Conservation (phyloP, 1,140 invertebrate genomes). For the Vanessa atalanta region DNA sequence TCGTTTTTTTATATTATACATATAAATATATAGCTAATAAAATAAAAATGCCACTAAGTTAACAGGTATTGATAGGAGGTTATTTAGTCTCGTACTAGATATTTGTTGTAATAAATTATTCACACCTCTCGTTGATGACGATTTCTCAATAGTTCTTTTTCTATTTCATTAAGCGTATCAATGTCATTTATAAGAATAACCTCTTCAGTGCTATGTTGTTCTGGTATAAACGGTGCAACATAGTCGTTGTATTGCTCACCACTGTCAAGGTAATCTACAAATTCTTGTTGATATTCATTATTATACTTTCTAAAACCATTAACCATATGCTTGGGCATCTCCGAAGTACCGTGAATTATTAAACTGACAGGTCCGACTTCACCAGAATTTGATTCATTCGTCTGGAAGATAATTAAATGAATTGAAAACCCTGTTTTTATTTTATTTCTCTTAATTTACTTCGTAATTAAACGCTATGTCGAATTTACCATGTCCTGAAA, state of each 20-base stretch:
- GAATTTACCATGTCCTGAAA: slow-evolving; percentile 82
- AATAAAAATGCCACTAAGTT: slow-evolving; percentile 18
- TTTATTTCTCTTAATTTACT: not conserved
- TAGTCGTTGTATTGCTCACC: slow-evolving; percentile 29
- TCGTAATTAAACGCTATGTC: not conserved
- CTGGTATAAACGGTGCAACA: slow-evolving; percentile 46
- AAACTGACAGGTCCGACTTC: slow-evolving; percentile 81
- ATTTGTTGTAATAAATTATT: slow-evolving; percentile 4
- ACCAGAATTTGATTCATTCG: slow-evolving; percentile 79
- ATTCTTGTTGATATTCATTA: slow-evolving; percentile 41
- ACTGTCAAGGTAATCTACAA: slow-evolving; percentile 36
- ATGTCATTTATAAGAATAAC: slow-evolving; percentile 39
- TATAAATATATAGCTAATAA: slow-evolving; percentile 1
- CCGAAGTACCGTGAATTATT: slow-evolving; percentile 86
- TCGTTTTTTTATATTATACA: no score
- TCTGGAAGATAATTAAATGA: slow-evolving; percentile 47
- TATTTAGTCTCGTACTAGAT: not conserved
- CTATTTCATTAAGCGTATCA: slow-evolving; percentile 57
- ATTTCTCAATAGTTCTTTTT: slow-evolving; percentile 64
- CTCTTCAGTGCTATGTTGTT: slow-evolving; percentile 45
- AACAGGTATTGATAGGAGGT: slow-evolving; percentile 9
- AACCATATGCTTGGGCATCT: slow-evolving; percentile 83
- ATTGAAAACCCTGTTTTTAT: not conserved
- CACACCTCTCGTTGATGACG: slow-evolving; percentile 44
- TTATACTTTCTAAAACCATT: slow-evolving; percentile 82